Conservation (phyloP, 2,888 invertebrate genomes). For the Acheta domesticus region DNA sequence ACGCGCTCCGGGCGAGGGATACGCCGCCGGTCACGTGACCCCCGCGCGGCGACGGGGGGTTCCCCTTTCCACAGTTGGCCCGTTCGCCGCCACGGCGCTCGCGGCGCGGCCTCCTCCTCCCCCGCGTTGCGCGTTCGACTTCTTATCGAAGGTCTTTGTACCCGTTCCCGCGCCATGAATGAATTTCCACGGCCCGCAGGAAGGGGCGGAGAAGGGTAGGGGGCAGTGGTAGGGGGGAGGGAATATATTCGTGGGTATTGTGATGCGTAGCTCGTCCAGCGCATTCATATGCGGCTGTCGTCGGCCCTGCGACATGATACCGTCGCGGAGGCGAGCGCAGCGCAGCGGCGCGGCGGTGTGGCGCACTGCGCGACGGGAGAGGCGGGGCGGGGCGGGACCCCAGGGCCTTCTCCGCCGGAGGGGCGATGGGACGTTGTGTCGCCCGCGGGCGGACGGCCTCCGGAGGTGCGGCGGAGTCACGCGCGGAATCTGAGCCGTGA, state of each 20-base stretch:
- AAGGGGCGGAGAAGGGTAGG: no score
- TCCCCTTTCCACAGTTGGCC: background rate
- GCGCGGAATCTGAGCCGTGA: no score
- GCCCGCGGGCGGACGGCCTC: no score
- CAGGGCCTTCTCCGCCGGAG: no score
- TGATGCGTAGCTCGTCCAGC: background rate
- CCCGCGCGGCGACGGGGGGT: background rate
- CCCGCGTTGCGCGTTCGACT: background rate
- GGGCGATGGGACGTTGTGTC: no score
- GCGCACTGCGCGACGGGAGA: background rate
- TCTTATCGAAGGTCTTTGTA: conserved; percentile 2
- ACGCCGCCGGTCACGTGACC: background rate
- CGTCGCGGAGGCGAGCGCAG: background rate
- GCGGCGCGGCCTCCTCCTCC: background rate
- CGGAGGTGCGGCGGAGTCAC: no score
- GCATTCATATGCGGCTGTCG: conserved; percentile 18
- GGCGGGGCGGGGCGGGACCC: no score
- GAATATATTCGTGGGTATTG: conserved; percentile 4
- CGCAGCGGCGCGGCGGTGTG: conserved; percentile 5
- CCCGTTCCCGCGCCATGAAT: background rate
- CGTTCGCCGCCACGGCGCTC: background rate
- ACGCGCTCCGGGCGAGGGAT: no score
- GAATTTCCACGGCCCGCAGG: background rate
- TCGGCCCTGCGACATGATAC: background rate
- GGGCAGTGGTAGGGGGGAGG: no score